Conservation (phyloP, 2,888 invertebrate species). For the Didymodactylos carnosus region DNA sequence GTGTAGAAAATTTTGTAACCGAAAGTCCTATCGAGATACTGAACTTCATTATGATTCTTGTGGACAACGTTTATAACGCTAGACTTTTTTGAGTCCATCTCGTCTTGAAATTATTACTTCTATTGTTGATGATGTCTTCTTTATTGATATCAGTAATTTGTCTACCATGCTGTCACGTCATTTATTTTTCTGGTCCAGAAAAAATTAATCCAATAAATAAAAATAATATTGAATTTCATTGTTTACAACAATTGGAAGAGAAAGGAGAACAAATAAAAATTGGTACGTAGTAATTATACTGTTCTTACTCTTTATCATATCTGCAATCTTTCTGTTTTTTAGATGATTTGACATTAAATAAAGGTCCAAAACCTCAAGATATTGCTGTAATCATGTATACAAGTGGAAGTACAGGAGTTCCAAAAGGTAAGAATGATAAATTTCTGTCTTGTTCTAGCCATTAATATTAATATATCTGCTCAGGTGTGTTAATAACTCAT, state of each 20-base stretch:
- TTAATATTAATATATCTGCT: too few species aligned
- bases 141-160: too few species aligned
- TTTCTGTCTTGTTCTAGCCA: not conserved
- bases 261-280: slow-evolving; percentile 17
- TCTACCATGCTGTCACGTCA: too few species aligned
- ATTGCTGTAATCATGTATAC: slow-evolving; percentile 96
- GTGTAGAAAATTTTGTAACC: slow-evolving; percentile 36
- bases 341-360: slow-evolving; percentile 14
- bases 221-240: not conserved
- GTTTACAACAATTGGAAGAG: slow-evolving; percentile 18
- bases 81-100: too few species aligned
- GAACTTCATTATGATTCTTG: too few species aligned
- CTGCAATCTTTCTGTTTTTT: too few species aligned
- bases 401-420: slow-evolving; percentile 82
- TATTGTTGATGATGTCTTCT: too few species aligned
- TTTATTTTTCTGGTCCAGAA: not conserved
- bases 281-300: not conserved
- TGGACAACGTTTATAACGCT: too few species aligned
- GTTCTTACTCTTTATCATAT: too few species aligned
- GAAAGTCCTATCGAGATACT: slow-evolving; percentile 47
- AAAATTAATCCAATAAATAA: not conserved
- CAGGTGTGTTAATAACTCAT: slow-evolving; percentile 29
- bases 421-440: slow-evolving; percentile 41
- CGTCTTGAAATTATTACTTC: too few species aligned
- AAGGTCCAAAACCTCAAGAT: slow-evolving; percentile 49